Evolutionary conservation across 2,113 vertebrate genomes (phyloP), one percentile per base, ranked within the genome.

Genomic region (Trogon melanurus): DNA sequence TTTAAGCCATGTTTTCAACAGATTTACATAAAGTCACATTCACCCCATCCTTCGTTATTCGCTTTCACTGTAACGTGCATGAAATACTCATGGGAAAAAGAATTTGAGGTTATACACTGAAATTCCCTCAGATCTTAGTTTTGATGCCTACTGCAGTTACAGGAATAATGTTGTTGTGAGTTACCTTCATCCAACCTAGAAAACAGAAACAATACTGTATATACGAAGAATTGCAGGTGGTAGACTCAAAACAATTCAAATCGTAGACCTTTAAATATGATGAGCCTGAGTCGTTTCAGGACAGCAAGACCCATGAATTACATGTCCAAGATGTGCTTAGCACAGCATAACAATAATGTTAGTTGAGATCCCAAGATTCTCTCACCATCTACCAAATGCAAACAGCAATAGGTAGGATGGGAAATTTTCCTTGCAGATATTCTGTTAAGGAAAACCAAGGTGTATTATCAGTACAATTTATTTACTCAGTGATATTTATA

Each of bases 1-100:
- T 57, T 79, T 38, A 70, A 82, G 51, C 20, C 18, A 32, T 64
- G n/a, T 81, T 94, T 94, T 93, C 61, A 91, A 76, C 53, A 91
- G 70, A 93, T 93, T 88, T 85, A 69, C 76, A 87, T 86, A 65
- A 92, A 95, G 86, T 88, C 83, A 93, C 76, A 89, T 93, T 91
- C 92, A 87, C 13, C 16, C 53, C 78, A 30, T 71, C 88, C 57
- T 93, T 78, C 62, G 23, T 70, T 80, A 48, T 78, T 91, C n/a
- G 53, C 51, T 88, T 94, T 60, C 81, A 69, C 20, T 67, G 27
- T 85, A 84, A 86, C 65, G 81, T 60, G 22, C 18, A 41, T 50
- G 21, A 81, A 92, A 96, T 91, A 65, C 80, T 89, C 87, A 50
- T 32, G 47, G 90, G 89, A 92, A 87, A 41, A 58, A 91, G 50